A percentile compares a stretch with the other conserved stretches of the same genome.
Conservation (phyloP, 2,888 invertebrate species). For the Trachelus tabidus region DNA sequence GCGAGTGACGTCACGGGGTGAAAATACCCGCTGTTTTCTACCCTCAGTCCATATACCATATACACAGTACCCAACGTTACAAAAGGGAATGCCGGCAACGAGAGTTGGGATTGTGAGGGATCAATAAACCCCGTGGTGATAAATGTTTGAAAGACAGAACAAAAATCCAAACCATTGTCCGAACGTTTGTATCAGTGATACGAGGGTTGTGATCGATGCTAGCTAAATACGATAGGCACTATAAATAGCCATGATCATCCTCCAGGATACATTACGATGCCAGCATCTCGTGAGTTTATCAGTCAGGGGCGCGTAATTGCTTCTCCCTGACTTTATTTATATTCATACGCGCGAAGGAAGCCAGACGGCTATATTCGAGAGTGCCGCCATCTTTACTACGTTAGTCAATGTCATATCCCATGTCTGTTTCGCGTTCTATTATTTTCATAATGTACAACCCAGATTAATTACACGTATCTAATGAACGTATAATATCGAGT, state of each 20-base stretch:
- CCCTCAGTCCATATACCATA: neutral
- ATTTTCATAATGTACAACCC: neutral
- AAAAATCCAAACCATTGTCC: neutral
- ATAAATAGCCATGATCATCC: neutral
- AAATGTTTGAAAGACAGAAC: neutral
- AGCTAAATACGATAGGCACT: neutral
- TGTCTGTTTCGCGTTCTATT: neutral
- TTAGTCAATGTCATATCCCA: neutral
- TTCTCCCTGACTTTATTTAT: neutral
- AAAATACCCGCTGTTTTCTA: conserved; percentile 16
- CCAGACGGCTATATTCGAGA: neutral
- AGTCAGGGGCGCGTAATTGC: neutral
- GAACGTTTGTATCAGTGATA: neutral
- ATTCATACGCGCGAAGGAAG: neutral
- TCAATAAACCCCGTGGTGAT: neutral
- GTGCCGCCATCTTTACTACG: neutral
- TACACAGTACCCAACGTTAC: neutral
- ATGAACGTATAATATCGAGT: neutral
- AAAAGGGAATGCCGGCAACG: neutral
- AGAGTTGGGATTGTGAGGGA: neutral
- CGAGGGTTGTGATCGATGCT: neutral
- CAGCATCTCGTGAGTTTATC: neutral
- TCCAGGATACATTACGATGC: neutral
- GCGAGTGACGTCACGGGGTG: conserved; percentile 23
- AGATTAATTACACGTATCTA: neutral